Evolutionary conservation across 2,888 invertebrate species (phyloP), one percentile per base, ranked within the genome.

Genomic region (Druceiella hillmani): DNA sequence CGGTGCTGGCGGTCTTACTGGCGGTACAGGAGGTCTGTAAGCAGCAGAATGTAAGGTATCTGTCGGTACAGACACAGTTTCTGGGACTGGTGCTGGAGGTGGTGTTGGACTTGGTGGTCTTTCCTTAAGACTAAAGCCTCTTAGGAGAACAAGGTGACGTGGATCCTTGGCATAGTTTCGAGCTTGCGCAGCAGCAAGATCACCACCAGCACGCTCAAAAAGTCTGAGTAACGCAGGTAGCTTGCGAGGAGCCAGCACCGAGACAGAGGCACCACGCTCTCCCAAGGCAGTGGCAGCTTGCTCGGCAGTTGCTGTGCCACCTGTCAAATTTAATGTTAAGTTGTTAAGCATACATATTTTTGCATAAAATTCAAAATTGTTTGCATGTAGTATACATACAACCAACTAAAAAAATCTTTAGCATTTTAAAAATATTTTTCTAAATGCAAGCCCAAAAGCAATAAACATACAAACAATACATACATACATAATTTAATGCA

Each of bases 81-180:
- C 46, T 1, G 55, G 46, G 11, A 54, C 55, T n/a, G 55, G 75
- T 16, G 63, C 71, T 3, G 74, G 66, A n/a, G 71, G 74, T 11
- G 75, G 74, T 15, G 75, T 71, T 2, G 80, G 81, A 51, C 79
- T 80, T 2, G 80, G 74, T 7, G 80, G 79, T 3, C 79, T 66
- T 54, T 81, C 81, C 53, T 79, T 79, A 31, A 80, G 50, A 69
- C 83, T 80, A 62, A 76, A 86, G 2, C 87, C 87, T 50, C 81
- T 80, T 0, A 87, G 65, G 4, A 91, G 62, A 4, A 91, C 87
- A 33, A 90, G 65, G 61, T 91, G 90, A 1, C 89, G 71, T 0
- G 85, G 83, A 57, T 91, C 89, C 63, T 91, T 88, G 1, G 93
- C 90, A 58, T 91, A 95, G 60, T 93, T 93, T 59, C 94, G 87